phyloP scores from a whole-genome alignment of 2,888 invertebrate species.

The Prosapia bicincta region DNA sequence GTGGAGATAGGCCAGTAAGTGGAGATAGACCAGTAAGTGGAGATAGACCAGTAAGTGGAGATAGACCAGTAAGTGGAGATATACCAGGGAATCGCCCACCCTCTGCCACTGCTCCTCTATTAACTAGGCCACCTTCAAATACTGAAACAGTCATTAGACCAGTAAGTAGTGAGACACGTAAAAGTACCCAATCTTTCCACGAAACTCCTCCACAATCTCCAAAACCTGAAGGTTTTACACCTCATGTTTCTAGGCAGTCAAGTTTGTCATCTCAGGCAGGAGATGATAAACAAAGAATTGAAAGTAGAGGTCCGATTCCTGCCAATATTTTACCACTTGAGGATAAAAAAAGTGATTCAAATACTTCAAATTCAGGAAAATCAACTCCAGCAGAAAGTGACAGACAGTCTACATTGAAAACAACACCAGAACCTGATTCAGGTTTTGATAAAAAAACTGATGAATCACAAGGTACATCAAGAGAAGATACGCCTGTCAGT shows the following conservation, averaged over 20 bases:
- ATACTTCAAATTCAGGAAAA: not conserved
- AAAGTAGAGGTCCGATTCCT: conserved; percentile 9
- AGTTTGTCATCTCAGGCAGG: conserved; percentile 13
- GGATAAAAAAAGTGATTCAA: not conserved
- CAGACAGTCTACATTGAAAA: not conserved
- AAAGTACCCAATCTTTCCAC: not conserved
- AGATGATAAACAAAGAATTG: conserved; percentile 4
- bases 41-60: not conserved
- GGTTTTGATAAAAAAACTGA: not conserved
- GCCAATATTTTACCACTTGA: not conserved
- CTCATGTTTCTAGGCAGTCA: conserved; percentile 2
- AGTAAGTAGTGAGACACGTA: not conserved
- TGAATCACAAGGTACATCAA: not conserved
- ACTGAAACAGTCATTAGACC: not conserved
- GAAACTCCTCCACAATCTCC: not conserved
- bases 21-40: not conserved
- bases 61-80: not conserved
- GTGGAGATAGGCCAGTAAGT: not conserved
- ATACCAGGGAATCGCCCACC: not conserved
- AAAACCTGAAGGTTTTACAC: not conserved
- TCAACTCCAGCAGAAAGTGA: conserved; percentile 1
- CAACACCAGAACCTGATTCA: not conserved
- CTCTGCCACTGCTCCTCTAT: not conserved
- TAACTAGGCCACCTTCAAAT: not conserved
- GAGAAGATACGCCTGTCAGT: not conserved